phyloP scores from a whole-genome alignment of 2,888 invertebrate genomes.

The Epinotia demarniana region DNA sequence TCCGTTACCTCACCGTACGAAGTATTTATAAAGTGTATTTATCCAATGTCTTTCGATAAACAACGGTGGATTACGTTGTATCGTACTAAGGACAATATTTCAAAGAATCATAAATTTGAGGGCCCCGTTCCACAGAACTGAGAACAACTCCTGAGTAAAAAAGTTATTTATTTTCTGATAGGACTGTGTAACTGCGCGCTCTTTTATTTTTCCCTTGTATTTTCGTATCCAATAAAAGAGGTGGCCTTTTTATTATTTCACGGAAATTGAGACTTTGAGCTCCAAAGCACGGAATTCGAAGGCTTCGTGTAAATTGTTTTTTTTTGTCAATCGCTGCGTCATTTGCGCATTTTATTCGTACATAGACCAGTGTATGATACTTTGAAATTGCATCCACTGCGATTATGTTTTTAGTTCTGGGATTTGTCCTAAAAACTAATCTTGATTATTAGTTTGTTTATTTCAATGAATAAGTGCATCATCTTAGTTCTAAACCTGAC shows the following conservation, averaged over 20 bases:
- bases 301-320: slow-evolving; percentile 7
- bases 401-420: neutral
- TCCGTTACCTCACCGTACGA: slow-evolving; percentile 34
- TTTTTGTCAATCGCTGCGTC: slow-evolving; percentile 1
- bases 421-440: neutral
- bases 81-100: slow-evolving; percentile 64
- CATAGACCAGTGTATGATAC: slow-evolving; percentile 1
- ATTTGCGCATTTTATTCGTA: slow-evolving; percentile 3
- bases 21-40: slow-evolving; percentile 44
- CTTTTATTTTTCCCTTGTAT: slow-evolving; percentile 63
- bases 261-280: slow-evolving; percentile 71
- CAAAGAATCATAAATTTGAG: slow-evolving; percentile 82
- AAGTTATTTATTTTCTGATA: slow-evolving; percentile 82
- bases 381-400: neutral
- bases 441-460: neutral
- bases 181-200: slow-evolving; percentile 78
- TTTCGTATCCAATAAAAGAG: slow-evolving; percentile 79
- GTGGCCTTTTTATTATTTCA: slow-evolving; percentile 77
- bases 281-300: slow-evolving; percentile 51
- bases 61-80: slow-evolving; percentile 52
- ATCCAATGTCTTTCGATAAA: slow-evolving; percentile 50
- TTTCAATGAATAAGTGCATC: neutral
- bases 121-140: slow-evolving; percentile 74
- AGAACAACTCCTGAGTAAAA: slow-evolving; percentile 77
- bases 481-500: too few relatives aligned